These are phyloP conservation scores for Cryptus viduatorius DNA, from an alignment of 2,888 invertebrate genomes.

Conservation along the genomic window DNA sequence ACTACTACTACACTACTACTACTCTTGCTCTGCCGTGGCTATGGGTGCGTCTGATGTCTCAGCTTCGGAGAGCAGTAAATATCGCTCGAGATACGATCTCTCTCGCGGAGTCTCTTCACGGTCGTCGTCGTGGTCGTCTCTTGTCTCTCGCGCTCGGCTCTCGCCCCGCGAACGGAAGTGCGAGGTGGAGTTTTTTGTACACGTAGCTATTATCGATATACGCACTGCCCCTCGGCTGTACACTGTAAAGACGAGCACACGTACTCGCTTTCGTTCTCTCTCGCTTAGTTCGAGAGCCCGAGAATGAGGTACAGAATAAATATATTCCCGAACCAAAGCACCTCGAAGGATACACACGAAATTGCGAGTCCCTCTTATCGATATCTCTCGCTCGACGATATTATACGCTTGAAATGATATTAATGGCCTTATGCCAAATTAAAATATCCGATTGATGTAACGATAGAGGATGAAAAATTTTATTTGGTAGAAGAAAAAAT, in stretches of 20 bases:
- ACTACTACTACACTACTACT: conserved; percentile 12
- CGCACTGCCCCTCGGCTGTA: conserved; percentile 52
- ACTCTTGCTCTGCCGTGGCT: conserved; percentile 6
- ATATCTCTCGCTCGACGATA: conserved; percentile 17
- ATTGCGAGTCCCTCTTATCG: conserved; percentile 48
- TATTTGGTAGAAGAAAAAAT: neutral
- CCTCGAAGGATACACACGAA: conserved; percentile 20
- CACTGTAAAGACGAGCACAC: conserved; percentile 17
- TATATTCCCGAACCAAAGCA: conserved; percentile 42
- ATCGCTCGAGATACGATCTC: conserved; percentile 80
- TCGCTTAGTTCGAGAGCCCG: neutral
- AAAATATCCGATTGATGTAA: conserved; percentile 43
- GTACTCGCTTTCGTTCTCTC: neutral
- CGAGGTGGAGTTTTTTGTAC: conserved; percentile 48
- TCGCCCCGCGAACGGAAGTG: conserved; percentile 62
- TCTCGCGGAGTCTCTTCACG: conserved; percentile 64
- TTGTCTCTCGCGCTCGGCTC: conserved; percentile 42
- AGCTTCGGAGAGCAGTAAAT: conserved; percentile 77
- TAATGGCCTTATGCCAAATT: conserved; percentile 42
- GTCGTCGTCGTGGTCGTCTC: conserved; percentile 60
- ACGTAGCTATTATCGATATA: conserved; percentile 62
- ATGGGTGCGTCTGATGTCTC: conserved; percentile 75
- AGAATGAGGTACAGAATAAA: conserved; percentile 16
- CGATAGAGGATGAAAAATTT: conserved; percentile 1
- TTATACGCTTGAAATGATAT: conserved; percentile 32